These are phyloP conservation scores for Lasioglossum villosulum DNA, from an alignment of 2,888 invertebrate species.

Conservation along the genomic window DNA sequence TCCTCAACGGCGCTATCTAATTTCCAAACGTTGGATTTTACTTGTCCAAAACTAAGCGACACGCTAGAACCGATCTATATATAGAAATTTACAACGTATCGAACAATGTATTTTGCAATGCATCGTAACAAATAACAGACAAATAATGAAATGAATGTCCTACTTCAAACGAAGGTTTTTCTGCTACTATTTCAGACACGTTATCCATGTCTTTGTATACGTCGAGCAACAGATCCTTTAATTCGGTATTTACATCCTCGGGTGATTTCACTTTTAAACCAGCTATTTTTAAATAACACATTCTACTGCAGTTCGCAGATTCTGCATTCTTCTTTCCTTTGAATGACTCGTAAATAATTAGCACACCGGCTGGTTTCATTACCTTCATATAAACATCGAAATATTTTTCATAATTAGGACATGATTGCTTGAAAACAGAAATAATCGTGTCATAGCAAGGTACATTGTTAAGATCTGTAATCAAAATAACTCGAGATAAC, in stretches of 20 bases:
- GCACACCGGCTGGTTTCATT: constrained; percentile 88
- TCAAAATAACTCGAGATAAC: neutral
- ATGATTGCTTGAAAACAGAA: constrained; percentile 82
- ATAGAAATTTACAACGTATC: neutral
- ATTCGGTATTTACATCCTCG: constrained; percentile 27
- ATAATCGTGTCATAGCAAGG: constrained; percentile 88
- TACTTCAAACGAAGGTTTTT: constrained; percentile 80
- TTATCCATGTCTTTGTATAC: constrained; percentile 50
- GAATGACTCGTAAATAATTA: constrained; percentile 86
- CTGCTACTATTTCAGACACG: constrained; percentile 75
- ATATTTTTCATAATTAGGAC: constrained; percentile 84
- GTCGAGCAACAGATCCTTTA: constrained; percentile 40
- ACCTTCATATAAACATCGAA: constrained; percentile 87
- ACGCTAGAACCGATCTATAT: constrained; percentile 87
- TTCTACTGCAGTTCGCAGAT: constrained; percentile 77
- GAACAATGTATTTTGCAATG: neutral
- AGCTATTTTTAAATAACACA: constrained; percentile 87
- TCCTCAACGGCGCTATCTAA: constrained; percentile 90
- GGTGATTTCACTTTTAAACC: constrained; percentile 86
- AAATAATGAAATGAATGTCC: constrained; percentile 1
- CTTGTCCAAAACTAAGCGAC: constrained; percentile 85
- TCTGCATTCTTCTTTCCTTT: constrained; percentile 67
- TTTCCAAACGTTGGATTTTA: constrained; percentile 89
- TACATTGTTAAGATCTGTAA: constrained; percentile 40
- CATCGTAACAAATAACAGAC: neutral